Evolutionary conservation across 2,113 vertebrate genomes (phyloP).

Genomic region (Grallaria varia): DNA sequence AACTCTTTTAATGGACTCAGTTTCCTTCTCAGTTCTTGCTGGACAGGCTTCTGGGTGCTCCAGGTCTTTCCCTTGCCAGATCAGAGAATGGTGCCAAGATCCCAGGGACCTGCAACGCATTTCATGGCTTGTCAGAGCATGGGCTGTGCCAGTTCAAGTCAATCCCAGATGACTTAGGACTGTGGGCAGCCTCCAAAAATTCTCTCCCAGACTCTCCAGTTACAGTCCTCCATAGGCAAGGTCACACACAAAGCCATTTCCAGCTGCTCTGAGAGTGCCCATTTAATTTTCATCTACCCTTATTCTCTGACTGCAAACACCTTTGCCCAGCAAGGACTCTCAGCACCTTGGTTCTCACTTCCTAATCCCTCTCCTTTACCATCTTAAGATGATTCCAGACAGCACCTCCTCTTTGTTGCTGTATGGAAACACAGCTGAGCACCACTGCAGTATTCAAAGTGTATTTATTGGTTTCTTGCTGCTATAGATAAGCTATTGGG

Average conservation of each 20-base stretch:
- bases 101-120: background rate
- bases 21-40: background rate
- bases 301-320: background rate
- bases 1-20: background rate
- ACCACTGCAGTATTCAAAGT: constrained; percentile 13
- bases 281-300: background rate
- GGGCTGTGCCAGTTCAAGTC: background rate
- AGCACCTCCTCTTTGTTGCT: background rate
- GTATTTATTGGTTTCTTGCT: constrained; percentile 1
- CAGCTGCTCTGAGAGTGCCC: background rate
- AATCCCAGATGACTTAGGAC: background rate
- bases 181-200: background rate
- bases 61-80: background rate
- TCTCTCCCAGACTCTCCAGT: background rate
- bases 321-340: background rate
- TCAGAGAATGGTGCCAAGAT: background rate
- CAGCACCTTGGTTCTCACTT: background rate
- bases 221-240: background rate
- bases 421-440: background rate
- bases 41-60: background rate
- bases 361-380: background rate
- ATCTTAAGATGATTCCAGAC: background rate
- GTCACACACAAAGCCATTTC: background rate
- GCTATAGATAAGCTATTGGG: background rate
- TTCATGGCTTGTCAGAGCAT: background rate